phyloP scores from a whole-genome alignment of 2,888 invertebrate species.

The Lithophane semibrunnea region DNA sequence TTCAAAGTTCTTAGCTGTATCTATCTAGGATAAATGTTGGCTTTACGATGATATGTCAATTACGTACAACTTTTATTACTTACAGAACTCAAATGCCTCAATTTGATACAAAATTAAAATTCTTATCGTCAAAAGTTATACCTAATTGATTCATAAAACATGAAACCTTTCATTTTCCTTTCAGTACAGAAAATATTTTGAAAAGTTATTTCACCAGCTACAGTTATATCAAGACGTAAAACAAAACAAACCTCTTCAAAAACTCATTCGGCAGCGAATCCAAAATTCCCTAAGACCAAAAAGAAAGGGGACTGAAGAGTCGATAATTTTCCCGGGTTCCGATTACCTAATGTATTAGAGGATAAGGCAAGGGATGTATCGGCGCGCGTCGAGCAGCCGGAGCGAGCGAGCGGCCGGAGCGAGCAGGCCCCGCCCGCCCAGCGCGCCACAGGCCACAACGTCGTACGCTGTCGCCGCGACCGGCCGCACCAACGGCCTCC shows the following conservation, averaged over 20 bases:
- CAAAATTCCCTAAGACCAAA: slow-evolving; percentile 43
- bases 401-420: slow-evolving; percentile 68
- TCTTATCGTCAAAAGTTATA: neutral
- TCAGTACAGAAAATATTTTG: neutral
- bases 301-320: slow-evolving; percentile 62
- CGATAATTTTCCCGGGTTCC: slow-evolving; percentile 66
- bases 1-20: slow-evolving; percentile 38
- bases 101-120: slow-evolving; percentile 16
- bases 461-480: slow-evolving; percentile 81
- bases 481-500: slow-evolving; percentile 78
- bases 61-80: slow-evolving; percentile 32
- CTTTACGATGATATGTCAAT: slow-evolving; percentile 51
- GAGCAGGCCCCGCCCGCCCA: slow-evolving; percentile 84
- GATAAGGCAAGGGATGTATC: slow-evolving; percentile 75
- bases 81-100: slow-evolving; percentile 6
- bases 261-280: slow-evolving; percentile 22
- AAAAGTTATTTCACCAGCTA: neutral
- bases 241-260: neutral
- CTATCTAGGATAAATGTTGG: slow-evolving; percentile 42
- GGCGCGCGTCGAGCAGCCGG: slow-evolving; percentile 76
- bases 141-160: neutral
- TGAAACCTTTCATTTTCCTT: slow-evolving; percentile 3
- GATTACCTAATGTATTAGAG: slow-evolving; percentile 66
- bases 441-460: slow-evolving; percentile 76
- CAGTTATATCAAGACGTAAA: neutral